A percentile compares a stretch with the other conserved stretches of the same genome.
Evolutionary conservation across 2,888 invertebrate genomes (phyloP).

Genomic region (Ectemnius cavifrons): DNA sequence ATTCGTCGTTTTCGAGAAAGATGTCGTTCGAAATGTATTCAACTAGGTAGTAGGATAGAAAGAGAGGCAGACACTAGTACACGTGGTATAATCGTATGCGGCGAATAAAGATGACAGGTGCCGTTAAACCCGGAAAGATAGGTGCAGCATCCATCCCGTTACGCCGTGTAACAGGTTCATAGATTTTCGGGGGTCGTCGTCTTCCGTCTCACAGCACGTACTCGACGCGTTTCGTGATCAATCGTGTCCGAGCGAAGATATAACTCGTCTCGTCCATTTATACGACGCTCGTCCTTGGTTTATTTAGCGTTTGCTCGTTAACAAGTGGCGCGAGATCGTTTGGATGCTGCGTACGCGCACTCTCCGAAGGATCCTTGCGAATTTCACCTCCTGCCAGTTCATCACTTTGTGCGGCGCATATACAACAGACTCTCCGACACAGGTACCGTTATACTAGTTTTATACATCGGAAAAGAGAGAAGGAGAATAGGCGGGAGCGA

Average conservation of each 20-base stretch:
- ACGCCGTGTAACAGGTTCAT: conserved; percentile 9
- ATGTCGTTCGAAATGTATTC: background rate
- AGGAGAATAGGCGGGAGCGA: too few relatives aligned
- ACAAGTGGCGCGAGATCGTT: background rate
- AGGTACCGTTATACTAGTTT: too few relatives aligned
- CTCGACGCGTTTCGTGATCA: background rate
- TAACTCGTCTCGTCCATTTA: background rate
- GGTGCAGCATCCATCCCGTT: conserved; percentile 52
- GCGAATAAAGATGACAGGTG: conserved; percentile 27
- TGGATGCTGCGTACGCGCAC: background rate
- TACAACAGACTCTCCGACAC: too few relatives aligned
- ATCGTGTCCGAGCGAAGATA: too few relatives aligned
- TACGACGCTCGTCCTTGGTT: background rate
- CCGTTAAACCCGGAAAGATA: conserved; percentile 29
- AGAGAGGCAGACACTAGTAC: background rate
- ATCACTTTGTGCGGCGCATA: too few relatives aligned
- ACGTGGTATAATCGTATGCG: background rate
- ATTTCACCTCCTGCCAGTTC: too few relatives aligned
- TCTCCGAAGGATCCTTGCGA: too few relatives aligned
- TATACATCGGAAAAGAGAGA: too few relatives aligned
- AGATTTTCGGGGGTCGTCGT: background rate
- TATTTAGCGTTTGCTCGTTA: background rate
- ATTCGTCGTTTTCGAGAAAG: too few relatives aligned
- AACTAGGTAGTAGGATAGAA: conserved; percentile 8
- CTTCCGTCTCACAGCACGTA: background rate